Base-by-base conservation (phyloP, 2,888 invertebrate species). In the Sphaerophoria rueppellii region DNA sequence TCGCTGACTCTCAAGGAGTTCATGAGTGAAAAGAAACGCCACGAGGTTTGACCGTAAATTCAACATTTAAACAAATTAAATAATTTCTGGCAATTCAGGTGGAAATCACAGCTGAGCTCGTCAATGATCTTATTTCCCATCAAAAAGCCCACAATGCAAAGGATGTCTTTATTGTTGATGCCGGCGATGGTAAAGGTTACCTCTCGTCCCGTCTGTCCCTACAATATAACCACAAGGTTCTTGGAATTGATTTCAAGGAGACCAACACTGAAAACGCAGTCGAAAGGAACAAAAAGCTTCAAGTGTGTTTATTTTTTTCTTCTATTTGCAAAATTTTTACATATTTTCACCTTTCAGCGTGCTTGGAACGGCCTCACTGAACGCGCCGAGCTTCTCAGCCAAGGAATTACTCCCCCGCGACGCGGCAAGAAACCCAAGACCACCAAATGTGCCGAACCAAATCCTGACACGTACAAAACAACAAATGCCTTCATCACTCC, bases 101-200 rank as follows among this genome's bases (percentile, higher is more conserved):
- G 0, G 94, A 95, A 90, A 92, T 93, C 12, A 93, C 95, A 91
- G 95, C 95, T 0, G 92, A 92, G 0, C 90, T 95, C 0, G 93
- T 95, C 0, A 93, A 94, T 2, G 92, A 93, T 1, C 89, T 96
- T 75, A 90, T 89, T 3, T 88, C 9, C 0, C 90, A 60, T 34
- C 50, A 67, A 5, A 35, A 57, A 37, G n/a, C 73, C 4, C 69
- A 77, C 6, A 1, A 32, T 4, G 14, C 55, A 0, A 34, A 72
- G 0, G 60, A 73, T 6, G 2, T 88, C 5, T 93, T 94, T 90
- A 92, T 96, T 52, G 93, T 98, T 14, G 98, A 98, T 90, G 95
- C 97, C 54, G 98, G 98, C 0, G 97, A 97, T 89, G 98, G 98
- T 0, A 96, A 96, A 89, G 98, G 98, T 0, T 96, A 97, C 90